Conservation (phyloP, 2,113 vertebrate genomes). For the Pelecanus crispus region DNA sequence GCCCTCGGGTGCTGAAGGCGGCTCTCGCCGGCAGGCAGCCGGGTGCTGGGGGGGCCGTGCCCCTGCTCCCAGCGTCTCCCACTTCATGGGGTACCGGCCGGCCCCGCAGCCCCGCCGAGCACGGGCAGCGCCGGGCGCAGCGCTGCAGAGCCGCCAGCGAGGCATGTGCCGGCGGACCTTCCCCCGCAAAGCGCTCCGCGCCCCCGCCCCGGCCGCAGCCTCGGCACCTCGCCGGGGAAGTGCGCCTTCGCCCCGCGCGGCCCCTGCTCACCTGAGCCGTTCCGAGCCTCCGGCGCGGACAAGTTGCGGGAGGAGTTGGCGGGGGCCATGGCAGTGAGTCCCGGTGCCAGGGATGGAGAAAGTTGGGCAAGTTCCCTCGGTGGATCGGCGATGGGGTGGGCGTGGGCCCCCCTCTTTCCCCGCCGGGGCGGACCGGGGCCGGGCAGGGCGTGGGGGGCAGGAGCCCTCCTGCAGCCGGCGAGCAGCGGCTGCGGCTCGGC, state of each 20-base stretch:
- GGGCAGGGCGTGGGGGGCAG: neutral
- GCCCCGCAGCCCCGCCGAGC: neutral
- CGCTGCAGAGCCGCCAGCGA: neutral
- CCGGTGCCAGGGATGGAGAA: neutral
- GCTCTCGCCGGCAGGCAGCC: neutral
- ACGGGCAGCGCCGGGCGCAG: neutral
- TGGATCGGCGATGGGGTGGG: neutral
- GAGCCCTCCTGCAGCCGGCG: neutral
- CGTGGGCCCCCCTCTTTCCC: too few species aligned
- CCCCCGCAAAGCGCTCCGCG: neutral
- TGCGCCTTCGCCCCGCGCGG: neutral
- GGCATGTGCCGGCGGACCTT: neutral
- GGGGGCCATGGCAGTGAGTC: neutral
- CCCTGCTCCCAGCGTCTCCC: too few species aligned
- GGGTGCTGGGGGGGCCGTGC: too few species aligned
- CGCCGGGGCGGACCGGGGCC: neutral
- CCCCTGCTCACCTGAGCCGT: conserved; percentile 44
- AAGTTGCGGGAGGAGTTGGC: conserved; percentile 45
- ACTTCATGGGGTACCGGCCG: too few species aligned
- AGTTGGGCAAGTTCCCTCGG: neutral
- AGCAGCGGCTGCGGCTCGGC: neutral
- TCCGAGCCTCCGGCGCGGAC: conserved; percentile 28
- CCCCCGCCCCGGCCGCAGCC: too few species aligned
- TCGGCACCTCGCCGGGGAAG: neutral
- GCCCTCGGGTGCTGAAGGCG: neutral